A percentile compares a stretch with the other conserved stretches of the same genome.
Conservation (phyloP, 2,113 vertebrate species). For the Erpornis zantholeuca region DNA sequence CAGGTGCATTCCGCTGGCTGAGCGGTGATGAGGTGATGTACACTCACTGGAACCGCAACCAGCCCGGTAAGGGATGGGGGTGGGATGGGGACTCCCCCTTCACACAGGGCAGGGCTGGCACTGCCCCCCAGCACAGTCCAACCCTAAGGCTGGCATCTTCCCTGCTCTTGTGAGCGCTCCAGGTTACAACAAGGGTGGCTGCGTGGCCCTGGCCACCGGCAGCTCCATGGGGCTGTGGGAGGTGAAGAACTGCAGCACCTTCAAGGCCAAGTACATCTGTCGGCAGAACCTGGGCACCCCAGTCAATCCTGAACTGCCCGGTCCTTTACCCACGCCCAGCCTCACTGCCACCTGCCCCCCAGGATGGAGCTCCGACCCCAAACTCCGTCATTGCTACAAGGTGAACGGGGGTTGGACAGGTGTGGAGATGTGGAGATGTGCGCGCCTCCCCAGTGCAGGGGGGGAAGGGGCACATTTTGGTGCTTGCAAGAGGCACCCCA, state of each 20-base stretch:
- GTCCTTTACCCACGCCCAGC: conserved; percentile 85
- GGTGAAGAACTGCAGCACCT: conserved; percentile 80
- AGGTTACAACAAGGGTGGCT: conserved; percentile 83
- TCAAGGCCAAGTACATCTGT: conserved; percentile 93
- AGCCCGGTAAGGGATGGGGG: conserved; percentile 79
- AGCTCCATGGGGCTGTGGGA: conserved; percentile 91
- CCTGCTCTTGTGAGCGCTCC: conserved; percentile 35
- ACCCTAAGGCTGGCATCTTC: background rate
- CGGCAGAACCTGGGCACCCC: conserved; percentile 85
- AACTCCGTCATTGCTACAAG: conserved; percentile 93
- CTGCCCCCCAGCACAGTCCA: fast-evolving
- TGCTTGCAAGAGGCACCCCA: background rate
- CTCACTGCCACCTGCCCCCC: conserved; percentile 82
- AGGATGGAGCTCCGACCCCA: conserved; percentile 84
- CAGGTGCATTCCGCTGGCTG: conserved; percentile 86
- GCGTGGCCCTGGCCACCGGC: conserved; percentile 88
- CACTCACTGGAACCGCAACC: conserved; percentile 94
- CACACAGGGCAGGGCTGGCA: fast-evolving
- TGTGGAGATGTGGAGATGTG: fast-evolving
- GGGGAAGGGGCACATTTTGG: background rate
- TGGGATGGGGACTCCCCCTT: background rate
- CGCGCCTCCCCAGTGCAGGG: background rate
- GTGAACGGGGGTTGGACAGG: conserved; percentile 47
- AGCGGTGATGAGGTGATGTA: conserved; percentile 85
- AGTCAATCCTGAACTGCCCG: conserved; percentile 78